Percentiles rank a stretch among this genome's conserved stretches.
phyloP scores from a whole-genome alignment of 1,140 invertebrate species.

The Maniola jurtina region DNA sequence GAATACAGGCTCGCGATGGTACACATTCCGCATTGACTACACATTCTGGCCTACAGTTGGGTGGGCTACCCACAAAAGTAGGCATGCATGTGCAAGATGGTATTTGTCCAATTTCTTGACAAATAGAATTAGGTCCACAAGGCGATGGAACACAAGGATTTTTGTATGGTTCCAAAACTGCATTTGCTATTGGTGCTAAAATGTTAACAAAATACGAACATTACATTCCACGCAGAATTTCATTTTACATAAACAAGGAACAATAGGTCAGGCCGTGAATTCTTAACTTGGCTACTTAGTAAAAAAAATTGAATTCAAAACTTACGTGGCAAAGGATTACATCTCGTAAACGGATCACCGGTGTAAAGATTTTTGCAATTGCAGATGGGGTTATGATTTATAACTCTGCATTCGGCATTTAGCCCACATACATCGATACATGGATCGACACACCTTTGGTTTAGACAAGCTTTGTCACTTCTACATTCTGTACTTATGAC shows the following conservation, averaged over 20 bases:
- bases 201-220: slow-evolving; percentile 11
- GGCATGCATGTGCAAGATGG: slow-evolving; percentile 87
- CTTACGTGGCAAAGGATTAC: slow-evolving; percentile 81
- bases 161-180: slow-evolving; percentile 38
- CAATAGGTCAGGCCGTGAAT: slow-evolving; percentile 56
- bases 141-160: slow-evolving; percentile 81
- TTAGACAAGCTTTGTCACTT: slow-evolving; percentile 89
- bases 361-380: slow-evolving; percentile 80
- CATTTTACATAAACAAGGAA: background rate
- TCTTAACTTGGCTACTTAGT: too few relatives aligned
- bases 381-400: slow-evolving; percentile 88
- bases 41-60: slow-evolving; percentile 84
- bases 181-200: slow-evolving; percentile 78
- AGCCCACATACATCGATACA: slow-evolving; percentile 85
- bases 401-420: slow-evolving; percentile 86
- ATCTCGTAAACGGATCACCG: slow-evolving; percentile 84
- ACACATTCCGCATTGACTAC: slow-evolving; percentile 85
- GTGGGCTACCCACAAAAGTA: slow-evolving; percentile 85
- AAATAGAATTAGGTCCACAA: slow-evolving; percentile 87
- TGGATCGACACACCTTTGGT: slow-evolving; percentile 83
- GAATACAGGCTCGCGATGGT: slow-evolving; percentile 84
- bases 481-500: slow-evolving; percentile 88
- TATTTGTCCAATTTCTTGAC: slow-evolving; percentile 82
- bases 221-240: too few relatives aligned
- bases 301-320: slow-evolving; percentile 26